Percentiles rank a stretch among this genome's conserved stretches.
Conservation (phyloP, 2,797 vertebrate species). For the Poliocrania exsul region DNA sequence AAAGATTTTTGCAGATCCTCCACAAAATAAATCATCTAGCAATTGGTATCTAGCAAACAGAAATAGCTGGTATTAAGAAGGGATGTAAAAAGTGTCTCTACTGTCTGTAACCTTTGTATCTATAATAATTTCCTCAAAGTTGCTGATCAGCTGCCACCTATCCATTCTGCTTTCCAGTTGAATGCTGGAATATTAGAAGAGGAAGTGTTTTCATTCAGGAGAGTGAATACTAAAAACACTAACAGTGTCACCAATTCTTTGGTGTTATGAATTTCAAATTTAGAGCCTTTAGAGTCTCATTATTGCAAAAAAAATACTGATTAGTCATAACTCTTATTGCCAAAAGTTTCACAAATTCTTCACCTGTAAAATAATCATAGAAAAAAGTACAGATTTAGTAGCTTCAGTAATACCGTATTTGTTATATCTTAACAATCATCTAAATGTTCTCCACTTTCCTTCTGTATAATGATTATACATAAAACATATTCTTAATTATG, state of each 20-base stretch:
- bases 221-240: neutral
- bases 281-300: neutral
- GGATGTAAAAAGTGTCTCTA: neutral
- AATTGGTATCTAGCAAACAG: neutral
- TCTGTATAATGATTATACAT: neutral
- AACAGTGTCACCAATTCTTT: neutral
- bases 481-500: neutral
- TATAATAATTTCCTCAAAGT: neutral
- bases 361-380: neutral
- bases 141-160: neutral
- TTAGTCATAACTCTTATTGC: neutral
- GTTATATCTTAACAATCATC: neutral
- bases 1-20: neutral
- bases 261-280: neutral
- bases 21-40: neutral
- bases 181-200: neutral
- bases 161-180: neutral
- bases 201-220: neutral
- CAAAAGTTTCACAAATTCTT: neutral
- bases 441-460: neutral
- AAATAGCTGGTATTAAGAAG: neutral
- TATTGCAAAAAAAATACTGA: neutral
- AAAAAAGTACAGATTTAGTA: neutral
- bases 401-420: neutral
- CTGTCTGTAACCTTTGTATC: neutral